Evolutionary conservation across 2,888 invertebrate species (phyloP).

Genomic region (Drosophila rellima): DNA sequence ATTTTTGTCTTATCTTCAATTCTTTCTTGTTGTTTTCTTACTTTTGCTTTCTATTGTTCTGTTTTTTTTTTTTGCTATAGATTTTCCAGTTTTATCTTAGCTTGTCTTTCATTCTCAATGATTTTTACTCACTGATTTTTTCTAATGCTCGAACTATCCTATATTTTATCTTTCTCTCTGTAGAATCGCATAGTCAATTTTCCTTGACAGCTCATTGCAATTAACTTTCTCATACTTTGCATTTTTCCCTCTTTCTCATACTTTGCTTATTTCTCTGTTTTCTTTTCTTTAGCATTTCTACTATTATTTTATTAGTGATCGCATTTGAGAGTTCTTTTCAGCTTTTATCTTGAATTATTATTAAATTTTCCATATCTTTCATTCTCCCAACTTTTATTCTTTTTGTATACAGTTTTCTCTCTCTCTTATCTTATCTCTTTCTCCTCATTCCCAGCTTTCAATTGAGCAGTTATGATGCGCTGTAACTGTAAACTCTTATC

Average conservation of each 20-base stretch:
- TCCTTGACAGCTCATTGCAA: no score
- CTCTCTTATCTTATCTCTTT: background rate
- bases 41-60: no score
- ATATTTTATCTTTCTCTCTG: background rate
- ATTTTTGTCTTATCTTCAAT: background rate
- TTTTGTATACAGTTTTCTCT: background rate
- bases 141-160: background rate
- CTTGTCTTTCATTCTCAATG: background rate
- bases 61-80: background rate
- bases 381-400: background rate
- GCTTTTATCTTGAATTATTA: no score
- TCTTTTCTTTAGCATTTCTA: background rate
- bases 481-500: constrained; percentile 10
- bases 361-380: background rate
- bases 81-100: background rate
- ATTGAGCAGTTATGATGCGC: background rate
- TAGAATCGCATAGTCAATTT: no score
- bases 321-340: background rate
- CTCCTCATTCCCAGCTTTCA: background rate
- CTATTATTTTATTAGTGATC: background rate
- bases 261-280: background rate
- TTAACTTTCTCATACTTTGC: no score
- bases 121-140: background rate
- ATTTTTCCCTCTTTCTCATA: background rate
- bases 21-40: background rate